phyloP scores from a whole-genome alignment of 2,113 vertebrate genomes.

The Menidia beryllina region DNA sequence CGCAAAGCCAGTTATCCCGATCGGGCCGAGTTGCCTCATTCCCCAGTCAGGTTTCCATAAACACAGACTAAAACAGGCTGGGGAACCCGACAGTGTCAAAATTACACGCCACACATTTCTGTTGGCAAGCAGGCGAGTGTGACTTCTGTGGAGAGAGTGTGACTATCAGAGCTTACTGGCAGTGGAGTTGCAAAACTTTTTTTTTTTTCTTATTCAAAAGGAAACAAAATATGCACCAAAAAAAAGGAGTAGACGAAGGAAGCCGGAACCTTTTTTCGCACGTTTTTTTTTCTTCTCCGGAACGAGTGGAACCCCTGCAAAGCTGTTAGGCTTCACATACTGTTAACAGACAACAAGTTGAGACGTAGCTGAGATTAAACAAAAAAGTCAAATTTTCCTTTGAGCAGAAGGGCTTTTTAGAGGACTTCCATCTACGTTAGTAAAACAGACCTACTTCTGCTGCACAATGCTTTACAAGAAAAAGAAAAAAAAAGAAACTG shows the following conservation, averaged over 20 bases:
- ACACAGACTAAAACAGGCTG: constrained; percentile 34
- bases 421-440: constrained; percentile 8
- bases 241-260: not conserved
- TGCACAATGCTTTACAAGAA: too few species aligned
- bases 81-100: constrained; percentile 47
- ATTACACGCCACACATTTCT: constrained; percentile 43
- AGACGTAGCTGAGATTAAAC: constrained; percentile 22
- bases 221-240: constrained; percentile 15
- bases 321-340: not conserved
- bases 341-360: constrained; percentile 31
- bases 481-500: constrained; percentile 10
- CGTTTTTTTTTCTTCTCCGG: constrained; percentile 12
- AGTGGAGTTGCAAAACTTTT: not conserved
- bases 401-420: constrained; percentile 1
- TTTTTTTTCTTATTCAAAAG: constrained; percentile 25
- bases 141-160: constrained; percentile 66
- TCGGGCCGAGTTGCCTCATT: constrained; percentile 17
- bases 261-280: constrained; percentile 10
- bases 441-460: too few species aligned
- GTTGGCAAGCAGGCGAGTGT: constrained; percentile 60
- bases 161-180: constrained; percentile 47
- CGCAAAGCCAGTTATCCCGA: constrained; percentile 15
- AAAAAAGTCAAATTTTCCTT: not conserved
- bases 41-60: constrained; percentile 52
- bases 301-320: constrained; percentile 11